Conservation (phyloP, 2,113 vertebrate genomes). For the Cathartes aura region DNA sequence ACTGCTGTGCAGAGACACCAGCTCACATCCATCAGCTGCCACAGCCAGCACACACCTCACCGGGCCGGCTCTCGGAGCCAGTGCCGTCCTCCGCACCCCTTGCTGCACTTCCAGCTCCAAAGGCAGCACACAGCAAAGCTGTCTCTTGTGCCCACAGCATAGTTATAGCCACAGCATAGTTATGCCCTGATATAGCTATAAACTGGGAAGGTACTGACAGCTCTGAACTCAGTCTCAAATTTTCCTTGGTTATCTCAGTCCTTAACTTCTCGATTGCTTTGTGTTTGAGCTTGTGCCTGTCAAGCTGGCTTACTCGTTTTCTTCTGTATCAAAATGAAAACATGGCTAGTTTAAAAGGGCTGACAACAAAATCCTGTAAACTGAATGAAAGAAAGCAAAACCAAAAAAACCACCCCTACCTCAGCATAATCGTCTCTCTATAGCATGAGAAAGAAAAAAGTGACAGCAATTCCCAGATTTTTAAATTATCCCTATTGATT, state of each 20-base stretch:
- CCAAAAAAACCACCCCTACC: neutral
- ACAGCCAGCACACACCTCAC: neutral
- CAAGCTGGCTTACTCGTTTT: neutral
- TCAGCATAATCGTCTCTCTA: neutral
- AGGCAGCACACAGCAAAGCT: neutral
- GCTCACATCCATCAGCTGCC: neutral
- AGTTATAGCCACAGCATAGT: neutral
- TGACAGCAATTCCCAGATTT: neutral
- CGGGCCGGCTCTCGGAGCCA: fast-evolving
- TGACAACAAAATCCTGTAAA: conserved; percentile 1
- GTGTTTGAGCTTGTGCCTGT: neutral
- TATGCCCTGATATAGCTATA: neutral
- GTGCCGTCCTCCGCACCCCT: fast-evolving
- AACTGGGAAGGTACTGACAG: neutral
- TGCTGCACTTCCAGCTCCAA: neutral
- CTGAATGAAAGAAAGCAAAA: neutral
- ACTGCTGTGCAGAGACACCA: neutral
- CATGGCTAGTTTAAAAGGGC: neutral
- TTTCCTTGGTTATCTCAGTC: neutral
- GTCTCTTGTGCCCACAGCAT: neutral
- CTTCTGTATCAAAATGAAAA: neutral
- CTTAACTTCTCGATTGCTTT: neutral
- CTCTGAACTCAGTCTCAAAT: neutral
- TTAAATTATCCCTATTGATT: neutral
- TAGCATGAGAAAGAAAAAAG: neutral